phyloP scores from a whole-genome alignment of 2,888 invertebrate genomes.

The Nymphalis polychloros region DNA sequence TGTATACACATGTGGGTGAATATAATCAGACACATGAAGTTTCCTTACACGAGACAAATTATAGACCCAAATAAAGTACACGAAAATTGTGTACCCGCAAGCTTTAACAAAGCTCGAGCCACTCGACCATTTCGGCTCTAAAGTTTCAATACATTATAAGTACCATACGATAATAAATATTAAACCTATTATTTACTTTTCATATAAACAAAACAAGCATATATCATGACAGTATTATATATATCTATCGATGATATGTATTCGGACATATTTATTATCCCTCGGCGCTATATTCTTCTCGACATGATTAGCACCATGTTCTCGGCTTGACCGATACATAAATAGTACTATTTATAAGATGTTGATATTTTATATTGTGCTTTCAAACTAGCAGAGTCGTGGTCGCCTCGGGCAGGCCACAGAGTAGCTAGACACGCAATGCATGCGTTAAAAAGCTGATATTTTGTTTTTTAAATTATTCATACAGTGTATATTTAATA shows the following conservation, averaged over 20 bases:
- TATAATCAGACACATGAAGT: too few species aligned
- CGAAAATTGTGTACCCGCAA: too few species aligned
- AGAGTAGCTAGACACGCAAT: slow-evolving; percentile 34
- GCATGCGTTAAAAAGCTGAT: not conserved
- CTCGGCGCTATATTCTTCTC: slow-evolving; percentile 1
- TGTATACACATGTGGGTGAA: too few species aligned
- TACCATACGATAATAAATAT: too few species aligned
- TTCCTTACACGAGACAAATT: too few species aligned
- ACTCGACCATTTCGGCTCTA: too few species aligned
- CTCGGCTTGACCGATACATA: slow-evolving; percentile 29
- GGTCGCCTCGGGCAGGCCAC: slow-evolving; percentile 32
- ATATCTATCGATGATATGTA: not conserved
- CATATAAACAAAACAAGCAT: not conserved
- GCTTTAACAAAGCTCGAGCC: too few species aligned
- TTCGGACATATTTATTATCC: not conserved
- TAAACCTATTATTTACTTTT: not conserved
- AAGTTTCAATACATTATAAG: too few species aligned
- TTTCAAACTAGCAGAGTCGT: slow-evolving; percentile 24
- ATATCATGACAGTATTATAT: not conserved
- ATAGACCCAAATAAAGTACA: too few species aligned
- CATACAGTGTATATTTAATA: not conserved
- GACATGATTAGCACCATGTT: slow-evolving; percentile 25
- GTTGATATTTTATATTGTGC: slow-evolving; percentile 31
- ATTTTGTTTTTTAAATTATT: not conserved
- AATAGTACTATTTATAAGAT: slow-evolving; percentile 31